Evolutionary conservation across 2,888 invertebrate species (phyloP).

Genomic region (Tupiocoris notatus): DNA sequence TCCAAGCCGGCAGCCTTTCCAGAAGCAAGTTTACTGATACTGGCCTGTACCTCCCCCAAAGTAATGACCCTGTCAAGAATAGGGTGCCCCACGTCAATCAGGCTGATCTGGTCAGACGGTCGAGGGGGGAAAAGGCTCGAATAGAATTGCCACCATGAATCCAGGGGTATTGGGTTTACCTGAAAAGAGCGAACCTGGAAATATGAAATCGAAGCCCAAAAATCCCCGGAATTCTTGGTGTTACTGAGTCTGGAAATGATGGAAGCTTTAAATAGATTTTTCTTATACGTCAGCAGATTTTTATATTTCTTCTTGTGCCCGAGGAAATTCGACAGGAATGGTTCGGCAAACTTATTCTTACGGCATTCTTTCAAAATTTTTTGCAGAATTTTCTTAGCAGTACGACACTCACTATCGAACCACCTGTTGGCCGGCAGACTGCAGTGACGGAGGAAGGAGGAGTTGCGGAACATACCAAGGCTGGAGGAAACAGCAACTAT

Average conservation of each 20-base stretch:
- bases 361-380: not conserved
- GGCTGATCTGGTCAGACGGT: not conserved
- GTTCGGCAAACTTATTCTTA: not conserved
- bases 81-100: slow-evolving; percentile 2
- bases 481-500: too few species aligned
- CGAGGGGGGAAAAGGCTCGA: not conserved
- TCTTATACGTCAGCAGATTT: not conserved
- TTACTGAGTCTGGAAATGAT: not conserved
- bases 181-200: not conserved
- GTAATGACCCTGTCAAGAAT: slow-evolving; percentile 12
- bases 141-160: slow-evolving; percentile 13
- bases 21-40: too few species aligned
- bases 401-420: not conserved
- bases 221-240: not conserved
- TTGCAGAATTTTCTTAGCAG: not conserved
- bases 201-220: not conserved
- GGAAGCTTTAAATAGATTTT: not conserved
- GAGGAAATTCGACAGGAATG: not conserved
- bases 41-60: slow-evolving; percentile 20
- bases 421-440: not conserved
- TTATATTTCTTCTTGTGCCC: not conserved
- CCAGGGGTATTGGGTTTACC: not conserved
- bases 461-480: too few species aligned
- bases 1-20: slow-evolving; percentile 18
- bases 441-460: too few species aligned